These are phyloP conservation scores for Lacerta viridis DNA, from an alignment of 2,797 vertebrate species.

Conservation along the genomic window DNA sequence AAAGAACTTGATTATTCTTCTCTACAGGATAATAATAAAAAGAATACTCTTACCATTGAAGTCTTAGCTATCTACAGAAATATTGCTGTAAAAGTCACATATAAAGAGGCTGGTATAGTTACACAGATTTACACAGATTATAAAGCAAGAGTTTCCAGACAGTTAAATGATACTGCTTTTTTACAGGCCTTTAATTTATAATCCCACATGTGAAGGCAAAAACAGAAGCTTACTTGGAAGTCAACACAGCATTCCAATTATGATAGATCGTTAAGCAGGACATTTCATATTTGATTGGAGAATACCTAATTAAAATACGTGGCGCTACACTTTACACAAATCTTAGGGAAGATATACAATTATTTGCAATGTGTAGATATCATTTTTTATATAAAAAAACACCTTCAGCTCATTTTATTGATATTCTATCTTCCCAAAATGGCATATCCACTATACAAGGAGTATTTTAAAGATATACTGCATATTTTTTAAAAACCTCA, in stretches of 20 bases:
- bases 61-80: conserved; percentile 37
- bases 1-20: conserved; percentile 50
- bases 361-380: conserved; percentile 1
- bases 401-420: background rate
- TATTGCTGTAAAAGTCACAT: conserved; percentile 39
- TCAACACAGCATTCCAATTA: conserved; percentile 21
- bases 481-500: background rate
- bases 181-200: conserved; percentile 22
- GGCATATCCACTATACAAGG: background rate
- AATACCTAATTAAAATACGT: conserved; percentile 22
- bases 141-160: conserved; percentile 19
- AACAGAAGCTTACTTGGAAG: conserved; percentile 42
- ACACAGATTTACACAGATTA: background rate
- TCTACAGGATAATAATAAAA: conserved; percentile 41
- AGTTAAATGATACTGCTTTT: conserved; percentile 41
- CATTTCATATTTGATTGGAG: background rate
- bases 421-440: background rate
- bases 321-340: conserved; percentile 23
- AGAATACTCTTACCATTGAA: conserved; percentile 34
- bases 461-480: conserved; percentile 9
- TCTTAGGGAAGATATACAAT: conserved; percentile 7
- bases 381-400: background rate
- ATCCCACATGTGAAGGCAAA: background rate
- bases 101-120: background rate
- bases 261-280: conserved; percentile 30